Conservation (phyloP, 2,797 vertebrate species). For the Orestias chungarensis region DNA sequence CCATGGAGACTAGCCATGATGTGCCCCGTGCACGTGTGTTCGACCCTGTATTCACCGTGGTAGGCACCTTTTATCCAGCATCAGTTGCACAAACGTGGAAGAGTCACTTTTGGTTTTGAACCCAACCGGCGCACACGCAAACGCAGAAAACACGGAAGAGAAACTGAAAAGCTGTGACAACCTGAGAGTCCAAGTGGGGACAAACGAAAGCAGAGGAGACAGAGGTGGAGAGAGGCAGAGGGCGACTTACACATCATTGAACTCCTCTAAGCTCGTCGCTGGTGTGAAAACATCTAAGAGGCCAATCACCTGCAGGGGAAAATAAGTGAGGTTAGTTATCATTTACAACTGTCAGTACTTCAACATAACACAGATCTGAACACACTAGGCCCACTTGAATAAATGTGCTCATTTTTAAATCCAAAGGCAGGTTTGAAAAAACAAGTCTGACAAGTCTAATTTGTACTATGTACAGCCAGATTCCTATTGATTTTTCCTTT, state of each 20-base stretch:
- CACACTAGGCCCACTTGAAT: neutral
- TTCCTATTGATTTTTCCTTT: neutral
- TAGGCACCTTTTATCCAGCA: neutral
- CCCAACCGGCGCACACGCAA: neutral
- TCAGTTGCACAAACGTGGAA: conserved; percentile 2
- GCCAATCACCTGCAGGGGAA: conserved; percentile 89
- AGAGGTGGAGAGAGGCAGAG: too few species aligned
- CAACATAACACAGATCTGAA: neutral
- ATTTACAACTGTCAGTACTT: neutral
- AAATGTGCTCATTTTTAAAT: neutral
- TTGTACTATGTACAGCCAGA: neutral
- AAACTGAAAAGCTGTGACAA: neutral
- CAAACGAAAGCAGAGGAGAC: neutral
- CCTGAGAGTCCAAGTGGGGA: neutral
- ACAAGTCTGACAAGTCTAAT: neutral
- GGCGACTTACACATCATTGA: conserved; percentile 94
- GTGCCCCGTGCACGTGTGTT: conserved; percentile 49
- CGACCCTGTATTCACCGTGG: conserved; percentile 47
- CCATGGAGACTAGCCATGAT: conserved; percentile 72
- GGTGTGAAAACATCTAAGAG: conserved; percentile 95
- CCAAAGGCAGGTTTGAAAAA: neutral
- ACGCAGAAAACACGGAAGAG: neutral
- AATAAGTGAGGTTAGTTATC: conserved; percentile 28
- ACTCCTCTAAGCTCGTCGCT: conserved; percentile 89
- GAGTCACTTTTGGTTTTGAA: conserved; percentile 11